Percentiles rank a stretch among this genome's conserved stretches.
phyloP scores from a whole-genome alignment of 2,888 invertebrate genomes.

The Aethes cnicana region DNA sequence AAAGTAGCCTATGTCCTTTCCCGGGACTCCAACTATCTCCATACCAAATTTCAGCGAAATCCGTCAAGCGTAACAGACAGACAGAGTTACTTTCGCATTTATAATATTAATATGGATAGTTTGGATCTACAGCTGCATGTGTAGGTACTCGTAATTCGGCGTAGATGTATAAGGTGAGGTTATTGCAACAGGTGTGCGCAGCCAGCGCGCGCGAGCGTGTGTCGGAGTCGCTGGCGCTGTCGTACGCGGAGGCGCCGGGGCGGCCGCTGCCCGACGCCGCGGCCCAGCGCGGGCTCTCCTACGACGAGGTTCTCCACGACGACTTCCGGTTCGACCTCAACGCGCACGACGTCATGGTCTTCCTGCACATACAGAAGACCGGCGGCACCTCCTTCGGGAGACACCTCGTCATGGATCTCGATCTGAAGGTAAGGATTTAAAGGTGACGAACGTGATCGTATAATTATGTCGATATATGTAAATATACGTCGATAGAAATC shows the following conservation, averaged over 20 bases:
- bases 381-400: conserved; percentile 99
- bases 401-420: conserved; percentile 97
- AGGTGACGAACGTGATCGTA: too few relatives aligned
- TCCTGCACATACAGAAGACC: conserved; percentile 98
- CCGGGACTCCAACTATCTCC: too few relatives aligned
- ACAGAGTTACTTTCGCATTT: too few relatives aligned
- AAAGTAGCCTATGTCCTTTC: too few relatives aligned
- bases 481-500: too few relatives aligned
- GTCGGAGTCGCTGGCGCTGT: conserved; percentile 76
- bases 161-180: too few relatives aligned
- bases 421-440: conserved; percentile 82
- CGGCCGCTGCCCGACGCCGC: conserved; percentile 77
- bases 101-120: too few relatives aligned
- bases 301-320: conserved; percentile 93
- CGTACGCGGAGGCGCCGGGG: conserved; percentile 78
- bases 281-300: conserved; percentile 88
- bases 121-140: too few relatives aligned
- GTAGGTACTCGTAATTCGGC: too few relatives aligned
- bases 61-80: too few relatives aligned
- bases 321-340: conserved; percentile 94
- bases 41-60: too few relatives aligned
- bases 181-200: conserved; percentile 85
- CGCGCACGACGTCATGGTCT: conserved; percentile 98
- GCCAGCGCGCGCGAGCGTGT: conserved; percentile 85
- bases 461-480: too few relatives aligned